Conservation (phyloP, 2,888 invertebrate genomes). For the Esperia sulphurella region DNA sequence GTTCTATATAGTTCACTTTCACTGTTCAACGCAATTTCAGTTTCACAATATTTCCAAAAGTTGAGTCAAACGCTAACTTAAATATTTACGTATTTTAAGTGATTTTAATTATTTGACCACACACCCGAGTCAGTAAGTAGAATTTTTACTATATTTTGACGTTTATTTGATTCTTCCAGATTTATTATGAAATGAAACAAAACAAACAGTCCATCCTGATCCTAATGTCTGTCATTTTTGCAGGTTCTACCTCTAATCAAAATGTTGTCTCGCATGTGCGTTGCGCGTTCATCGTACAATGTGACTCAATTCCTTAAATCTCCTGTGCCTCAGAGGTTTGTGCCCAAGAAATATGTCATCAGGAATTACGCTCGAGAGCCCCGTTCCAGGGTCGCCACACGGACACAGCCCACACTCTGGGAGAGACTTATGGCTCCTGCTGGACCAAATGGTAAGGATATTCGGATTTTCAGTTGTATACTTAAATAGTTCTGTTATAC, state of each 20-base stretch:
- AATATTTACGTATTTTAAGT: too few species aligned
- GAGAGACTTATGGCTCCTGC: conserved; percentile 88
- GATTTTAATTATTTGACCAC: too few species aligned
- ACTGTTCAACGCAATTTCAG: conserved; percentile 4
- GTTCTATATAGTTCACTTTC: too few species aligned
- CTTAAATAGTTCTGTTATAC: too few species aligned
- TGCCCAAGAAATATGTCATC: conserved; percentile 68
- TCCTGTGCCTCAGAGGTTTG: conserved; percentile 62
- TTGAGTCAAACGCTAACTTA: neutral
- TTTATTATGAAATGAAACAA: too few species aligned
- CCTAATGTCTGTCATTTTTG: neutral
- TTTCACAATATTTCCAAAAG: conserved; percentile 9
- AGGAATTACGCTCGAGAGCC: conserved; percentile 78
- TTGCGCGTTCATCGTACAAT: conserved; percentile 51
- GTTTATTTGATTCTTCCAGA: too few species aligned
- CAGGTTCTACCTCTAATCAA: conserved; percentile 25
- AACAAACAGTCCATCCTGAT: neutral
- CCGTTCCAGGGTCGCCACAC: conserved; percentile 54
- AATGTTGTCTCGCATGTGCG: conserved; percentile 74
- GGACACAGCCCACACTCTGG: conserved; percentile 79
- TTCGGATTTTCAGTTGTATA: too few species aligned
- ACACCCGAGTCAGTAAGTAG: too few species aligned
- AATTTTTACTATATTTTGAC: too few species aligned
- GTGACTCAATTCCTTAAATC: conserved; percentile 55
- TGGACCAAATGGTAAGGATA: conserved; percentile 83